Evolutionary conservation across 23 tunicate genomes (phyloP), one percentile per base, ranked within the genome.

Genomic region (Ascidia mentula): DNA sequence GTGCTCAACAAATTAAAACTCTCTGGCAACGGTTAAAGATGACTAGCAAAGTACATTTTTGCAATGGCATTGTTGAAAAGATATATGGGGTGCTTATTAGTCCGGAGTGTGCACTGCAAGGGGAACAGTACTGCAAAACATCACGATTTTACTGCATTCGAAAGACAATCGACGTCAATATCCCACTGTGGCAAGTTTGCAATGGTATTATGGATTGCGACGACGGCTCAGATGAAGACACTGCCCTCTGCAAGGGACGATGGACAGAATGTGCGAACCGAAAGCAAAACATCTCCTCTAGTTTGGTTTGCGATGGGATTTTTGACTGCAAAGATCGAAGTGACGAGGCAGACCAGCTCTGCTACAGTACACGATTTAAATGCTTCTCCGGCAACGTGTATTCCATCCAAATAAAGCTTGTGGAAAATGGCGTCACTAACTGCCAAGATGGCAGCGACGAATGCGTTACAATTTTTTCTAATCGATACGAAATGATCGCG

Each of bases 371-470:
- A 71, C 38, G 75, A 4, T 71, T 71, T 36, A 22, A 20, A 3
- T 71, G 75, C 30, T 34, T 31, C 2, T 34, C 38, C 2, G 39
- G 39, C 8, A 71, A 34, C 9, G 39, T 36, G 24, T 9, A 4
- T 18, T 71, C 75, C 1, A 36, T 71, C 13, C 36, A 71, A 1
- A 34, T 71, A 3, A 7, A 28, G 18, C 30, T 71, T 36, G 36
- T 78, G 34, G 82, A 53, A 24, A 24, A 78, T 30, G 82, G 82
- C 3, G 32, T 6, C 24, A 22, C 5, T n/a, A 74, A 78, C 39
- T 78, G 82, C 39, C 37, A 33, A 4, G 82, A 78, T 53, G 82
- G 82, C 18, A 78, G 82, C 33, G 82, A 78, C 39, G 82, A 78
- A 53, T 34, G 46, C n/a, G 38, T 34, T 71, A 28, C 75, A 3